phyloP scores from a whole-genome alignment of 2,797 vertebrate genomes.

The Aeoliscus strigatus region DNA sequence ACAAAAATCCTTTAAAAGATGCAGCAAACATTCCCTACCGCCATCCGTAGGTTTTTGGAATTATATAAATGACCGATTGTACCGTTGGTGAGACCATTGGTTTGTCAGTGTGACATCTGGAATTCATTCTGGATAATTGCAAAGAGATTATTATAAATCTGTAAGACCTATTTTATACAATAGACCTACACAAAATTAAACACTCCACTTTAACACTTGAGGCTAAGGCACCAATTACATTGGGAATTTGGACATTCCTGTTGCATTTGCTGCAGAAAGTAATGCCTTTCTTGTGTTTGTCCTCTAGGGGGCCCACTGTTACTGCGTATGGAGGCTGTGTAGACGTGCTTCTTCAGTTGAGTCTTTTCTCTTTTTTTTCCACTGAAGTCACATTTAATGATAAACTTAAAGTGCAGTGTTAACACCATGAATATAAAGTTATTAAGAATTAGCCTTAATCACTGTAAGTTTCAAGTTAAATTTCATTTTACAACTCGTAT shows the following conservation, averaged over 20 bases:
- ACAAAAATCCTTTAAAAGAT: too few species aligned
- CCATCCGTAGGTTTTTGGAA: slow-evolving; percentile 9
- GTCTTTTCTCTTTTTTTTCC: slow-evolving; percentile 3
- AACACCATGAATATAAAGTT: slow-evolving; percentile 3
- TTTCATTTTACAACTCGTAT: background rate
- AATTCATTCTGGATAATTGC: slow-evolving; percentile 39
- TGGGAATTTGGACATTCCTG: slow-evolving; percentile 9
- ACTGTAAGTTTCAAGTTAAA: slow-evolving; percentile 8
- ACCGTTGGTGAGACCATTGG: slow-evolving; percentile 30
- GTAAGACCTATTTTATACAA: slow-evolving; percentile 25
- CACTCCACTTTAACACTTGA: slow-evolving; percentile 24
- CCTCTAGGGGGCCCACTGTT: slow-evolving; percentile 56
- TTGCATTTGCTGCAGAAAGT: slow-evolving; percentile 1
- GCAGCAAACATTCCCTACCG: too few species aligned
- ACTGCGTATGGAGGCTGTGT: slow-evolving; percentile 20
- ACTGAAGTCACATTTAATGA: slow-evolving; percentile 5
- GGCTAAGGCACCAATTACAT: slow-evolving; percentile 6
- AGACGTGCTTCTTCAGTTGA: background rate
- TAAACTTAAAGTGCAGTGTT: background rate
- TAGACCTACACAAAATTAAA: slow-evolving; percentile 22
- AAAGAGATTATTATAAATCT: slow-evolving; percentile 42
- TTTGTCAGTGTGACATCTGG: slow-evolving; percentile 38
- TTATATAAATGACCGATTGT: slow-evolving; percentile 36
- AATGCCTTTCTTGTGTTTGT: slow-evolving; percentile 2
- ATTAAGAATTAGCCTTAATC: slow-evolving; percentile 6